Percentiles rank a stretch among this genome's conserved stretches.
These are phyloP conservation scores for Monomorium pharaonis DNA, from an alignment of 1,140 invertebrate genomes.

Conservation along the genomic window DNA sequence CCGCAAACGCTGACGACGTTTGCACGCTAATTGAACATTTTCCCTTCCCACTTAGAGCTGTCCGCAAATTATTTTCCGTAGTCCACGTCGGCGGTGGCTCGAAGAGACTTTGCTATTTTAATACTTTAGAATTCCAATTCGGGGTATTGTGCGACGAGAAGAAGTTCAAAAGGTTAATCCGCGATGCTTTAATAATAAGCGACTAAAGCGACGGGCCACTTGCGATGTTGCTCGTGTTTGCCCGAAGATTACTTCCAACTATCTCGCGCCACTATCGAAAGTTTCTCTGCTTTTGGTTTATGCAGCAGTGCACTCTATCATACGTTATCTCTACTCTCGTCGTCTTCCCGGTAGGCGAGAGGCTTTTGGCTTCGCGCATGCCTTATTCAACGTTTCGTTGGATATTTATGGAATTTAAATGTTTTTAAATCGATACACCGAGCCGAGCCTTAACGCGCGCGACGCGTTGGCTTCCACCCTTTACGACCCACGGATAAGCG, in stretches of 20 bases:
- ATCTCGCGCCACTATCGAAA: constrained; percentile 70
- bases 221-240: constrained; percentile 16
- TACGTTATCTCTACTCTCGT: constrained; percentile 65
- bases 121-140: not conserved
- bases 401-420: constrained; percentile 78
- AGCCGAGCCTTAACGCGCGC: constrained; percentile 65
- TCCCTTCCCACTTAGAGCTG: too few relatives aligned
- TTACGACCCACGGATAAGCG: constrained; percentile 58
- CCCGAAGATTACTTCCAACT: constrained; percentile 60
- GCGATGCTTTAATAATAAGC: constrained; percentile 34
- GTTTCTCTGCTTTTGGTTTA: constrained; percentile 70
- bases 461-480: constrained; percentile 34
- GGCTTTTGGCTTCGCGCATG: constrained; percentile 67
- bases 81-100: not conserved
- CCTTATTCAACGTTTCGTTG: constrained; percentile 75
- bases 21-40: not conserved
- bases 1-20: not conserved
- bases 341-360: constrained; percentile 62
- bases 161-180: constrained; percentile 13
- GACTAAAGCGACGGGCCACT: constrained; percentile 13
- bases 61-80: not conserved
- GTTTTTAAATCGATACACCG: constrained; percentile 76
- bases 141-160: not conserved
- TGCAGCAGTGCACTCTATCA: constrained; percentile 69
- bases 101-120: not conserved